Evolutionary conservation across 1,140 invertebrate genomes (phyloP), one percentile per base, ranked within the genome.

Genomic region (Aphelinus atriplicis): DNA sequence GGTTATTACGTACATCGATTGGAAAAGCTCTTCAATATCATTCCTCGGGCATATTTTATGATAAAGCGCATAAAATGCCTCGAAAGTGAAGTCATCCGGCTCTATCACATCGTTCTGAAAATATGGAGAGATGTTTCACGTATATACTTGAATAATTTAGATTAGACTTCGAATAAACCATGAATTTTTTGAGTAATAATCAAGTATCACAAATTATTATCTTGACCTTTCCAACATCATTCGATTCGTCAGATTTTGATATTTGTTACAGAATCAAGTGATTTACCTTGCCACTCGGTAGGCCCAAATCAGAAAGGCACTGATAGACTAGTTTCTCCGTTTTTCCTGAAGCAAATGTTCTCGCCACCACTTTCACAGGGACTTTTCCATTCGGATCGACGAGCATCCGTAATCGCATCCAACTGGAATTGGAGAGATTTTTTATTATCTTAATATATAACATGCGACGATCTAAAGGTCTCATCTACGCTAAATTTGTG

Each of bases 31-130:
- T 87, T 99, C 98, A 80, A 99, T 99, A 86, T 99, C 98, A 82
- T 98, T 98, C 78, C 98, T 91, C 6, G 98, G 98, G 87, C 98
- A 99, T 80, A 99, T 98, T 89, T 98, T 99, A 86, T 99, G 97
- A 87, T 99, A 99, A 1, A 99, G 89, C 57, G 95, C 94, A 89
- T 99, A 98, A 88, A 99, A 99, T 84, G 98, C 98, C 77, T 99
- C 98, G 87, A 99, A 99, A 1, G 98, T 99, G 85, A 99, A 99
- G 73, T 95, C 94, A 68, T 92, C 92, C 63, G 94, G 94, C 81
- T 99, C 97, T 87, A 99, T 98, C 51, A 95, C 95, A 85, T 99
- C 98, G 83, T 95, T 96, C 92, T 93, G 81, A 45, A 86, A 86
- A 78, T 26, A 26, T 26, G 26, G 26, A 26, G 26, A 26, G 26